A percentile compares a stretch with the other conserved stretches of the same genome.
These are phyloP conservation scores for Tiliacea citrago DNA, from an alignment of 2,888 invertebrate species.

Conservation along the genomic window DNA sequence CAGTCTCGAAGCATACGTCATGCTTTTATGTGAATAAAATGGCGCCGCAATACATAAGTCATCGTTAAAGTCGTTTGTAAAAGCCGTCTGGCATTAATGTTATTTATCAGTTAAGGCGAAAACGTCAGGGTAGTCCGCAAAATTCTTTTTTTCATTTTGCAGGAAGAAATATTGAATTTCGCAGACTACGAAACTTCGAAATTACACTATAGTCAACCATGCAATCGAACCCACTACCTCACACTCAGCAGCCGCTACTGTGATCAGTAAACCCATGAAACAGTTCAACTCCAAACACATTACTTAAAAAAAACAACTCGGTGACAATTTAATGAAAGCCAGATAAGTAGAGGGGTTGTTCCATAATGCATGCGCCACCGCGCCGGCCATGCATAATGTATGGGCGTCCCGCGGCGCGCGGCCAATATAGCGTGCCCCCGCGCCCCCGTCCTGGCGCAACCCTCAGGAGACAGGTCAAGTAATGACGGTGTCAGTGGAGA, in stretches of 20 bases:
- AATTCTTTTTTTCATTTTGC: no score
- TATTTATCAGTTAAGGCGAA: not conserved
- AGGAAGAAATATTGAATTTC: no score
- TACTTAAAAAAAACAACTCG: conserved; percentile 54
- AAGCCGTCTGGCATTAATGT: not conserved
- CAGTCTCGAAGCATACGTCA: conserved; percentile 10
- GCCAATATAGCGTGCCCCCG: conserved; percentile 68
- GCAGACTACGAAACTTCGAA: not conserved
- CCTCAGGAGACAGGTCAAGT: conserved; percentile 53
- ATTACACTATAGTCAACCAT: not conserved
- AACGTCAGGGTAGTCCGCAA: no score
- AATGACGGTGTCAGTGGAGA: conserved; percentile 38
- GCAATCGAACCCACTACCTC: not conserved
- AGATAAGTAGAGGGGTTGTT: conserved; percentile 58
- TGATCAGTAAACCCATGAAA: not conserved
- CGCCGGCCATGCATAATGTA: conserved; percentile 81
- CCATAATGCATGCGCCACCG: conserved; percentile 63
- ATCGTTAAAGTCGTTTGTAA: not conserved
- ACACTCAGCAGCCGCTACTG: not conserved
- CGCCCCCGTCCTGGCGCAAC: not conserved
- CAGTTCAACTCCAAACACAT: conserved; percentile 27
- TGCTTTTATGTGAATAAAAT: not conserved
- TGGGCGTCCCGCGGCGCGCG: conserved; percentile 70
- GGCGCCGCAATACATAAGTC: not conserved
- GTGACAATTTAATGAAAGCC: conserved; percentile 59